A percentile compares a stretch with the other conserved stretches of the same genome.
phyloP scores from a whole-genome alignment of 2,113 vertebrate genomes.

The Bos javanicus region DNA sequence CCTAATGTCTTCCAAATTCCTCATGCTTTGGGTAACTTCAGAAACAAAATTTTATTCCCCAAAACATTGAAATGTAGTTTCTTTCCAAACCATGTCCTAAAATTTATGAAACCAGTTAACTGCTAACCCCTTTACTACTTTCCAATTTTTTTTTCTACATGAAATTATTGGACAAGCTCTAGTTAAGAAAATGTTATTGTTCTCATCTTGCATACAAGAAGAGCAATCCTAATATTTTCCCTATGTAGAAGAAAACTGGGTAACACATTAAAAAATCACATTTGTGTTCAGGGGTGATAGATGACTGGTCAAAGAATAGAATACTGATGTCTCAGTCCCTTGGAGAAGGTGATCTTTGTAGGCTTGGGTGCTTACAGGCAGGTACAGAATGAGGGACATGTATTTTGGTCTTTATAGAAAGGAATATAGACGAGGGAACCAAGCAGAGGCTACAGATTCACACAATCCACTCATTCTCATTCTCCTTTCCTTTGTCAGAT shows the following conservation, averaged over 20 bases:
- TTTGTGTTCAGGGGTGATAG: not conserved
- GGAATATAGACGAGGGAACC: not conserved
- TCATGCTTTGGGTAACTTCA: not conserved
- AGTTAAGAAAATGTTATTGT: not conserved
- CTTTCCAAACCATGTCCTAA: not conserved
- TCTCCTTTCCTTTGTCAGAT: not conserved
- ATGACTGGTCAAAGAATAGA: not conserved
- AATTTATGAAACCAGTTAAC: not conserved
- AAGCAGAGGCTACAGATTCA: not conserved
- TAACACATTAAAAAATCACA: not conserved
- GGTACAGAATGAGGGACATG: fast-evolving
- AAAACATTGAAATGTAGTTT: not conserved
- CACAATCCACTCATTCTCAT: not conserved
- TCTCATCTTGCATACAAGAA: not conserved
- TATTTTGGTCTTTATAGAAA: not conserved
- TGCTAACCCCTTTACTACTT: not conserved
- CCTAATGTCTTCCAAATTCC: not conserved
- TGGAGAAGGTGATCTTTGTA: not conserved
- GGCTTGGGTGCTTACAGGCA: not conserved
- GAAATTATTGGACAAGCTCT: not conserved
- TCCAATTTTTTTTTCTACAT: not conserved
- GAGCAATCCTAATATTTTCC: not conserved
- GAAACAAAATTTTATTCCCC: not conserved
- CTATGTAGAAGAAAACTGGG: not conserved
- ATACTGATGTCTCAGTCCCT: not conserved